Conservation (phyloP, 1,140 invertebrate species). For the Monomorium pharaonis region DNA sequence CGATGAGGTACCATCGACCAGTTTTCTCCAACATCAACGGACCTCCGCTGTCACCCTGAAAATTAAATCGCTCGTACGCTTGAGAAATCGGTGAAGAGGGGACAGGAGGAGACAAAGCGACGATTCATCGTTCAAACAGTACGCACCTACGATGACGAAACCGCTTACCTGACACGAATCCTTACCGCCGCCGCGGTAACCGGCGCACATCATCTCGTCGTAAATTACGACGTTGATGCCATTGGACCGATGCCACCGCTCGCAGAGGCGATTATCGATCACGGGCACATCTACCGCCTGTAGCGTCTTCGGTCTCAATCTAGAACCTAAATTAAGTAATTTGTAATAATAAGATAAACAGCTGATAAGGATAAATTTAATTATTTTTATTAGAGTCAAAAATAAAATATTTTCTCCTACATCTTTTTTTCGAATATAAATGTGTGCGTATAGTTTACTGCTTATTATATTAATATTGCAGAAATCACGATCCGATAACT, state of each 20-base stretch:
- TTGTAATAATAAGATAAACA: neutral
- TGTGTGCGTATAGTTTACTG: neutral
- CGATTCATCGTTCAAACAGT: conserved; percentile 44
- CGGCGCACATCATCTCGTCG: conserved; percentile 98
- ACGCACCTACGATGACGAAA: conserved; percentile 33
- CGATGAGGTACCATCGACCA: conserved; percentile 94
- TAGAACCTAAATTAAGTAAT: conserved; percentile 87
- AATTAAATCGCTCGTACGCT: conserved; percentile 52
- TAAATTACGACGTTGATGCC: conserved; percentile 97
- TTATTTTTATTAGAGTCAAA: neutral
- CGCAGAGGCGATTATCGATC: conserved; percentile 94
- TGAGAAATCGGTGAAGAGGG: too few relatives aligned
- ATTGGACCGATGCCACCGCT: conserved; percentile 92
- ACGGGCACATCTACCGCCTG: conserved; percentile 97
- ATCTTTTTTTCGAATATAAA: neutral
- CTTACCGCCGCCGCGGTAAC: conserved; percentile 95
- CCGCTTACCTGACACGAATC: conserved; percentile 90
- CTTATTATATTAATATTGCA: neutral
- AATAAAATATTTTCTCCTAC: neutral
- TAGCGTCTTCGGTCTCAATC: conserved; percentile 94
- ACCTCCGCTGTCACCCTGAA: conserved; percentile 94
- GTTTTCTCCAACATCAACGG: conserved; percentile 94
- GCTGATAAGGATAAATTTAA: neutral
- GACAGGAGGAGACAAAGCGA: neutral
- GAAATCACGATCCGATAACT: neutral